Evolutionary conservation across 1,140 invertebrate species (phyloP), one percentile per base, ranked within the genome.

Genomic region (Atta cephalotes): DNA sequence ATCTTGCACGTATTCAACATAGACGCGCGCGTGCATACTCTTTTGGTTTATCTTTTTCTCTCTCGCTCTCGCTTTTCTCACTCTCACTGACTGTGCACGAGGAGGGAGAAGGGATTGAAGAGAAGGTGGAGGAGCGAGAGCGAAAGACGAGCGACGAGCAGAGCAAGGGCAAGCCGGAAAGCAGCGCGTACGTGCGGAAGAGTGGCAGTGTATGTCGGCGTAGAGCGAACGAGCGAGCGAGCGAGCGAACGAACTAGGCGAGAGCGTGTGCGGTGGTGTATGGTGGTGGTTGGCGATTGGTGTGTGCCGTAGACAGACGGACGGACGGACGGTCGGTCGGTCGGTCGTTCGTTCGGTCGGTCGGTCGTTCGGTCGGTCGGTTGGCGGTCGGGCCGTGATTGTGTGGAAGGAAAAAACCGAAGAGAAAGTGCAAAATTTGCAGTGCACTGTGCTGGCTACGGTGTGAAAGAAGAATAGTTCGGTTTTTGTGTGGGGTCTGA

Each of bases 241-340:
- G 65, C 88, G 88, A 82, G 78, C 71, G 88, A 72, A 70, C 71
- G 68, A 76, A 70, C 56, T 80, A 80, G 78, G 58, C 63, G 72
- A 84, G 86, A 35, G 31, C 63, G 86, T 53, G 79, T 68, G 78
- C 53, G 35, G 49, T 49, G 49, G 49, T 4, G 49, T 35, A 89
- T 91, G 90, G 90, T 91, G 90, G 90, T 91, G 90, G 90, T 91
- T 91, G 92, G 91, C 90, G 91, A 92, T 91, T 92, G 91, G 35
- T 39, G 35, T 35, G 88, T 93, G 92, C 91, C 91, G 93, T 92
- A 90, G 87, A 91, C 89, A 81, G 89, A 89, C 90, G 90, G 88
- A 88, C 90, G 88, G 90, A 92, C 90, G 92, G 85, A 87, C 74
- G 72, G 85, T 86, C 74, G 68, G 63, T 87, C 89, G 89, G 58